Percentiles rank a stretch among this genome's conserved stretches.
These are phyloP conservation scores for Brachyistius frenatus DNA, from an alignment of 2,113 vertebrate genomes.

Conservation along the genomic window DNA sequence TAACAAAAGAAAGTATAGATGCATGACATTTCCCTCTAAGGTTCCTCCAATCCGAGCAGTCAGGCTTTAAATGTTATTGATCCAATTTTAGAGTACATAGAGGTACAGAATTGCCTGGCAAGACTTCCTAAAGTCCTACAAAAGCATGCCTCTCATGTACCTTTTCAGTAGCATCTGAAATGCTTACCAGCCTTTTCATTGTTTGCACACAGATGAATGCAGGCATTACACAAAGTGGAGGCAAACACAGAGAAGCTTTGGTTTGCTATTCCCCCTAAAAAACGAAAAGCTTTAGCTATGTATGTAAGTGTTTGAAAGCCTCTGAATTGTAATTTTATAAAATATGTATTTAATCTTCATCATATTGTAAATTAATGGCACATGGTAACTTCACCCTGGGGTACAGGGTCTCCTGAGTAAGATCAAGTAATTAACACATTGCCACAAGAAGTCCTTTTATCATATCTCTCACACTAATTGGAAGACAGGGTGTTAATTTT, in stretches of 20 bases:
- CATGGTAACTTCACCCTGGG: constrained; percentile 74
- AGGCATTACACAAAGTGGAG: constrained; percentile 44
- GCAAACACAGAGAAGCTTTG: constrained; percentile 43
- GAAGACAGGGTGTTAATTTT: constrained; percentile 68
- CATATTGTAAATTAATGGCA: constrained; percentile 73
- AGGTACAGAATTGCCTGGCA: constrained; percentile 54
- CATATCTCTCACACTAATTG: constrained; percentile 73
- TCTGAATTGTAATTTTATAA: constrained; percentile 43
- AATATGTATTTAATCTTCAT: constrained; percentile 74
- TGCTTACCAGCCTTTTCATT: constrained; percentile 44
- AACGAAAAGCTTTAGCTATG: constrained; percentile 14
- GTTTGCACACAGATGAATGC: constrained; percentile 53
- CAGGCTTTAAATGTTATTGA: constrained; percentile 66
- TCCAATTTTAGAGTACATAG: constrained; percentile 54
- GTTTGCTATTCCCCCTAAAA: constrained; percentile 31
- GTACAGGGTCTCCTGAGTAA: constrained; percentile 73
- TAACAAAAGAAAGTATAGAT: constrained; percentile 53
- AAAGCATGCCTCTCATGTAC: constrained; percentile 46
- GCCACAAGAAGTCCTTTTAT: constrained; percentile 77
- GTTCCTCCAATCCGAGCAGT: constrained; percentile 43
- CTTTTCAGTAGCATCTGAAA: constrained; percentile 65
- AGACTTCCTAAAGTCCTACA: constrained; percentile 49
- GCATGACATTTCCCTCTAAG: constrained; percentile 57
- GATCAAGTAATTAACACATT: constrained; percentile 79
- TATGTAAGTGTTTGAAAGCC: constrained; percentile 32